phyloP scores from a whole-genome alignment of 2,113 vertebrate species.

The Perognathus longimembris region DNA sequence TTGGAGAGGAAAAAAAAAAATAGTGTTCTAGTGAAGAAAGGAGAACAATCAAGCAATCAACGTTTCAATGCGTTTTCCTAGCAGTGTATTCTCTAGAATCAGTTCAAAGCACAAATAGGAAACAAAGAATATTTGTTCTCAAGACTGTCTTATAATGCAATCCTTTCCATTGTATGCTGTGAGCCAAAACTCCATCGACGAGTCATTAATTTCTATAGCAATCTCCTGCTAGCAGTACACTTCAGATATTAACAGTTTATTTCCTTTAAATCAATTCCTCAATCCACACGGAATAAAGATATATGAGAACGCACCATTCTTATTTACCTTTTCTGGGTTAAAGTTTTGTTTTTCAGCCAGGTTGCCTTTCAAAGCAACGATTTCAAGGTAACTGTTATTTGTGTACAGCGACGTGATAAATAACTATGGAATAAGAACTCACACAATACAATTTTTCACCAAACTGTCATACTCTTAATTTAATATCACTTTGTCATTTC shows the following conservation, averaged over 20 bases:
- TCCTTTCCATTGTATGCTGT: conserved; percentile 30
- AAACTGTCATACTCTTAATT: conserved; percentile 29
- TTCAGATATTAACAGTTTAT: conserved; percentile 3
- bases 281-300: background rate
- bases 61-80: background rate
- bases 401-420: conserved; percentile 27
- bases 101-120: conserved; percentile 20
- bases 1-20: background rate
- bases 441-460: conserved; percentile 38
- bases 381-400: conserved; percentile 47
- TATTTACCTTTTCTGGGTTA: conserved; percentile 41
- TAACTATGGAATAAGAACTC: background rate
- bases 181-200: background rate
- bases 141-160: conserved; percentile 11
- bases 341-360: conserved; percentile 26
- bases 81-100: conserved; percentile 51
- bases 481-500: conserved; percentile 41
- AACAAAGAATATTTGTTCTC: conserved; percentile 23
- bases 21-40: conserved; percentile 44
- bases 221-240: conserved; percentile 4
- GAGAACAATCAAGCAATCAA: conserved; percentile 43
- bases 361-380: conserved; percentile 30
- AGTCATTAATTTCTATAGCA: conserved; percentile 49
- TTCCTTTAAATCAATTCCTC: background rate
- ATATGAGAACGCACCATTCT: background rate